These are phyloP conservation scores for Porites cylindrica DNA, from an alignment of 92 coral and sea anemone species.

Conservation along the genomic window DNA sequence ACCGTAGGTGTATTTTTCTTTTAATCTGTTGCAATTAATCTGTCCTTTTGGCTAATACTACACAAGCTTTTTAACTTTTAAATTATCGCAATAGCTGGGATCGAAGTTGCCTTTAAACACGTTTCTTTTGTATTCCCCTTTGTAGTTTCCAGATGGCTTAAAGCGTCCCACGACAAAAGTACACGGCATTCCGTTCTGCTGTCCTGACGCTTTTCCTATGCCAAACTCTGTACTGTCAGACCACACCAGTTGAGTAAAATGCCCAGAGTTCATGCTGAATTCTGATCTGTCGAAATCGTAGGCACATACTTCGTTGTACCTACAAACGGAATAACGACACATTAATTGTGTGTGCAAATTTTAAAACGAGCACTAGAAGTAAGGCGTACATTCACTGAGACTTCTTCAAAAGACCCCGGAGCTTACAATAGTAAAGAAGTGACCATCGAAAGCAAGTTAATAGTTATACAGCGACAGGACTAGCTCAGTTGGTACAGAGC, in stretches of 20 bases:
- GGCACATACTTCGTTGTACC: slow-evolving; percentile 87
- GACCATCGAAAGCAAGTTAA: no score
- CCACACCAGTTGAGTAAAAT: slow-evolving; percentile 88
- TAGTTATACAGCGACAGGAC: no score
- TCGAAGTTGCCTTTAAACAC: slow-evolving; percentile 79
- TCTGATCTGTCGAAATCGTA: slow-evolving; percentile 71
- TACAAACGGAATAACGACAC: neutral
- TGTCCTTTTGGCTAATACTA: neutral
- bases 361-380: no score
- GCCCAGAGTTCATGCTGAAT: slow-evolving; percentile 79
- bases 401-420: no score
- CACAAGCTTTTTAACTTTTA: slow-evolving; percentile 31
- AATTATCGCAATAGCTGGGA: slow-evolving; percentile 69
- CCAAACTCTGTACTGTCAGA: slow-evolving; percentile 81
- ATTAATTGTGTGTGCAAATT: no score
- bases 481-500: no score
- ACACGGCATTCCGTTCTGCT: slow-evolving; percentile 75
- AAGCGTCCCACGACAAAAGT: slow-evolving; percentile 83
- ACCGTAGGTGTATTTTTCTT: no score
- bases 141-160: slow-evolving; percentile 73
- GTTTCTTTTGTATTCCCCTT: slow-evolving; percentile 64
- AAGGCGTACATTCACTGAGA: no score
- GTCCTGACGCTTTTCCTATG: slow-evolving; percentile 76
- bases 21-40: no score
- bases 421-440: no score